Conservation (phyloP, 2,797 vertebrate genomes). For the Acipenser oxyrinchus region DNA sequence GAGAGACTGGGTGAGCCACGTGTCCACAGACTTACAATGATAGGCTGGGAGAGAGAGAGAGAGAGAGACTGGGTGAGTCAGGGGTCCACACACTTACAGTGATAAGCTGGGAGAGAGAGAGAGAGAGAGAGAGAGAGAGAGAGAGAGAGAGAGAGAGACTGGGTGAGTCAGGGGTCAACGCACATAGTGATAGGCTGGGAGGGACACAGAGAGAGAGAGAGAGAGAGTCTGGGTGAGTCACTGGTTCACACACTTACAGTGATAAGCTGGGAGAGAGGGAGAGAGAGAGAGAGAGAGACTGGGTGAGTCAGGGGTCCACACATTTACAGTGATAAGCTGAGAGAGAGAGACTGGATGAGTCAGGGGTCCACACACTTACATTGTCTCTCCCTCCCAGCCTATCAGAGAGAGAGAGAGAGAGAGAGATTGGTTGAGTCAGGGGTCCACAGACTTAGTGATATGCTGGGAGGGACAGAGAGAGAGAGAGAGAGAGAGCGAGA, state of each 20-base stretch:
- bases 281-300: too few relatives aligned
- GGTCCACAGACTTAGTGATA: too few relatives aligned
- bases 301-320: too few relatives aligned
- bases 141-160: neutral
- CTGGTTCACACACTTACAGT: too few relatives aligned
- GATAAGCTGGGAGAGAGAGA: conserved; percentile 2
- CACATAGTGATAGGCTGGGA: neutral
- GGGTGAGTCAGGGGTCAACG: too few relatives aligned
- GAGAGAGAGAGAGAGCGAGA: neutral
- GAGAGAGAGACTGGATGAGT: neutral
- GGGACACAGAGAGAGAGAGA: too few relatives aligned
- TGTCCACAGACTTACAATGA: neutral
- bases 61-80: neutral
- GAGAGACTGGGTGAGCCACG: neutral
- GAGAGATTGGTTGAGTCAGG: neutral
- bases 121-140: conserved; percentile 11
- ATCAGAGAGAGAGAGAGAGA: neutral
- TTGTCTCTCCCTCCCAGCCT: too few relatives aligned
- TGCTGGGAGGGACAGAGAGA: neutral
- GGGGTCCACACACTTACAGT: conserved; percentile 4
- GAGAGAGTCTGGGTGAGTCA: too few relatives aligned
- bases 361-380: too few relatives aligned
- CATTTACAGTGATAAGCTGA: neutral
- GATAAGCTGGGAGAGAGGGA: neutral
- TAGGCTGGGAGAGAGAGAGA: neutral